Base-by-base conservation (phyloP, 2,888 invertebrate genomes). In the Fissipunctia ypsillon region DNA sequence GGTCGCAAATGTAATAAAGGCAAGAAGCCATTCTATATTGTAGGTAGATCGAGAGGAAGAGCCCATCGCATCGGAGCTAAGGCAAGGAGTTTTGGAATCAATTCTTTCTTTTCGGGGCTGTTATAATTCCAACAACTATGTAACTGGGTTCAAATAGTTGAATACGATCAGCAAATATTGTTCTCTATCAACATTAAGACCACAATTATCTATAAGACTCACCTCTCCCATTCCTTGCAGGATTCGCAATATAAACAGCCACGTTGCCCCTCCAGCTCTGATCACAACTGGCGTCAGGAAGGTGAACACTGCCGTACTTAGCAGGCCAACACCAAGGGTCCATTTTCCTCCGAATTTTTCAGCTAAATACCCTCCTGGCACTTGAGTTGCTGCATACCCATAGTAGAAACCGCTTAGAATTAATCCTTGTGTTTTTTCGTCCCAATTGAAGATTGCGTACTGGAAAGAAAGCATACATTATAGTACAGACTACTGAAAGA, bases 261-360 rank as follows among this genome's bases (percentile, higher is more conserved):
- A 94, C 0, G 93, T 93, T 3, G 96, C 95, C 2, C 97, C 97
- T 1, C 96, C 96, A 19, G 90, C 75, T 35, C 96, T 92, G 2
- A 98, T 98, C 31, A 97, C 97, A 10, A 97, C 80, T 0, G 99
- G 99, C 0, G 98, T 98, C 0, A 98, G 91, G 61, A 99, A 94
- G 0, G 98, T 98, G 84, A 99, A 98, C 4, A 98, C 87, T 0
- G 98, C 98, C 0, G 98, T 98, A 45, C 97, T 97, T 1, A 99
- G 94, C 45, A 99, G 97, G 22, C 99, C 99, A 61, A 98, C 89
- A 0, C 98, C 98, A n/a, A 98, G 95, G 0, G 98, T 97, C 96
- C 98, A 98, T 94, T 99, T 99, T 14, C 98, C 99, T 35, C 99
- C 99, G 81, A 98, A 98, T 87, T 96, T 97, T 85, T 98, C 98